phyloP scores from a whole-genome alignment of 1,140 invertebrate genomes.

The Eumeta japonica region DNA sequence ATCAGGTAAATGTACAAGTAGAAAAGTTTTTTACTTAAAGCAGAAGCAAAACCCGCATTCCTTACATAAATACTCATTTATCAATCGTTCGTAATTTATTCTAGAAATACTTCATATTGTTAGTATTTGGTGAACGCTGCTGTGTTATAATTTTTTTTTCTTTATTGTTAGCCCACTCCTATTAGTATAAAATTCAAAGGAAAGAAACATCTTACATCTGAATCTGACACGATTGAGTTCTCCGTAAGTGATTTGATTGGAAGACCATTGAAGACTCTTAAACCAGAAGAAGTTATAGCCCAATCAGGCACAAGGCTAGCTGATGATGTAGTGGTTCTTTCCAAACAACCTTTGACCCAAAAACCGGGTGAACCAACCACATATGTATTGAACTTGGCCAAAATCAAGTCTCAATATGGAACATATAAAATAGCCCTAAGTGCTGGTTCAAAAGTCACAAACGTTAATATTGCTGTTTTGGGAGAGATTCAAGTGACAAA shows the following conservation, averaged over 20 bases:
- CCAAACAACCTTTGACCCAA: slow-evolving; percentile 57
- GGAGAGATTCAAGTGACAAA: slow-evolving; percentile 72
- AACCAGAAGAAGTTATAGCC: slow-evolving; percentile 67
- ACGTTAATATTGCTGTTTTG: slow-evolving; percentile 71
- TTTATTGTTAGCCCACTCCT: slow-evolving; percentile 54
- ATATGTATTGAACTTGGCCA: slow-evolving; percentile 78
- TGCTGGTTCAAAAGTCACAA: slow-evolving; percentile 67
- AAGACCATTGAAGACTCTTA: slow-evolving; percentile 61
- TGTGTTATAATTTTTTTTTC: slow-evolving; percentile 3
- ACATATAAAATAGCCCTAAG: slow-evolving; percentile 80
- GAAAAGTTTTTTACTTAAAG: background rate
- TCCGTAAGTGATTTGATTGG: slow-evolving; percentile 86
- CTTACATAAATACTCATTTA: too few species aligned
- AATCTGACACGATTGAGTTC: slow-evolving; percentile 72
- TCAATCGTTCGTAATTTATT: background rate
- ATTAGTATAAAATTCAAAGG: slow-evolving; percentile 77
- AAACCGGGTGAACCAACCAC: slow-evolving; percentile 63
- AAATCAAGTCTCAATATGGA: slow-evolving; percentile 76
- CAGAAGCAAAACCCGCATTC: too few species aligned
- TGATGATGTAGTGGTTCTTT: slow-evolving; percentile 76
- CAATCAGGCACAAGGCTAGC: slow-evolving; percentile 72
- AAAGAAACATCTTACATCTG: slow-evolving; percentile 69
- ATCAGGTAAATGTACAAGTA: slow-evolving; percentile 30
- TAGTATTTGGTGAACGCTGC: too few species aligned
- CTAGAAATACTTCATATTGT: background rate